Conservation (phyloP, 2,888 invertebrate species). For the Dynastes hyllus region DNA sequence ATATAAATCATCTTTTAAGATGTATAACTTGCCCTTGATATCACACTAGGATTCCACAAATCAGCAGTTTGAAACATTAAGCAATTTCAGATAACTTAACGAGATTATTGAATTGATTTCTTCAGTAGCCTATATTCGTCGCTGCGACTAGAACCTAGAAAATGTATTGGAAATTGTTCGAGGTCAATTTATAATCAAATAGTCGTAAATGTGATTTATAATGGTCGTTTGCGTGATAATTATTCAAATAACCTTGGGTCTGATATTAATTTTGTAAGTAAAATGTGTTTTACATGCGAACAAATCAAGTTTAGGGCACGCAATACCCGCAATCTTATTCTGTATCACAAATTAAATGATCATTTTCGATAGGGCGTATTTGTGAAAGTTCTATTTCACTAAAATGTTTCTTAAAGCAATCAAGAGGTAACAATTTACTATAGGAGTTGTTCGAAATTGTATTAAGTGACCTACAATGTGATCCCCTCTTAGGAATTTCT, state of each 20-base stretch:
- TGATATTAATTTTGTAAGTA: neutral
- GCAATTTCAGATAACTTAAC: neutral
- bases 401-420: neutral
- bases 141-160: neutral
- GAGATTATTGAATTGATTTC: neutral
- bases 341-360: too few species aligned
- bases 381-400: neutral
- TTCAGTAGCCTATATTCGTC: neutral
- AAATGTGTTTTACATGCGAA: too few species aligned
- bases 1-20: too few species aligned
- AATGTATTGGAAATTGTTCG: neutral
- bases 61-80: neutral
- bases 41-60: too few species aligned
- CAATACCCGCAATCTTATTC: too few species aligned
- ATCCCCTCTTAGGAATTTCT: neutral
- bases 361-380: neutral
- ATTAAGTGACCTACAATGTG: neutral
- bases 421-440: neutral
- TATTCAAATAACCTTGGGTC: neutral
- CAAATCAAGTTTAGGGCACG: too few species aligned
- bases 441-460: neutral
- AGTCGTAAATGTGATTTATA: constrained; percentile 15
- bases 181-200: constrained; percentile 1
- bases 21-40: too few species aligned
- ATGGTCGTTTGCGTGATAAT: constrained; percentile 1